Conservation (phyloP, 2,113 vertebrate species). For the Epinephelus moara region DNA sequence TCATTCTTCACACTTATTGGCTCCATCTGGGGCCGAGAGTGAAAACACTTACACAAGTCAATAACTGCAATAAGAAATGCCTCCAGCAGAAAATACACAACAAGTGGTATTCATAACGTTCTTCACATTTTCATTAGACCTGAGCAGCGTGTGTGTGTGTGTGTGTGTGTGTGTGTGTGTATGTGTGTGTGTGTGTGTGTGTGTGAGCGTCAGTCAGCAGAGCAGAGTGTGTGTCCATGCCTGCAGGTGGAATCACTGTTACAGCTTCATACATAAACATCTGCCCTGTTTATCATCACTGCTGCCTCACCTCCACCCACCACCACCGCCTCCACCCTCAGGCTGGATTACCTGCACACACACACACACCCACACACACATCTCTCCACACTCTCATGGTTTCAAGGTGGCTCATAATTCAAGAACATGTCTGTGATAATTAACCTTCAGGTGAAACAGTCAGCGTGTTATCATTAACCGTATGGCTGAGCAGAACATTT, state of each 20-base stretch:
- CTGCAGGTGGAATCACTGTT: conserved; percentile 38
- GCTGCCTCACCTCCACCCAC: not conserved
- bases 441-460: conserved; percentile 56
- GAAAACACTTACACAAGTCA: conserved; percentile 14
- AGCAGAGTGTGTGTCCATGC: conserved; percentile 1
- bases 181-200: conserved; percentile 31
- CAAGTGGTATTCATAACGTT: not conserved
- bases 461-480: conserved; percentile 41
- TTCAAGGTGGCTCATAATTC: conserved; percentile 52
- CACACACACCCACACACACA: not conserved
- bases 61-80: not conserved
- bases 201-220: not conserved
- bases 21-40: not conserved
- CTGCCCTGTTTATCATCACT: conserved; percentile 30
- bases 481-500: conserved; percentile 37
- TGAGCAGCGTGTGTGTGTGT: conserved; percentile 9
- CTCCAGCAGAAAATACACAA: not conserved
- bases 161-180: not conserved
- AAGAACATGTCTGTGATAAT: conserved; percentile 52
- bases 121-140: not conserved
- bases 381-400: not conserved
- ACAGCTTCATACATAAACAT: conserved; percentile 62
- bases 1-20: not conserved
- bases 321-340: not conserved
- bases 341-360: not conserved